Conservation (phyloP, 2,113 vertebrate genomes). For the Delphinus delphis region DNA sequence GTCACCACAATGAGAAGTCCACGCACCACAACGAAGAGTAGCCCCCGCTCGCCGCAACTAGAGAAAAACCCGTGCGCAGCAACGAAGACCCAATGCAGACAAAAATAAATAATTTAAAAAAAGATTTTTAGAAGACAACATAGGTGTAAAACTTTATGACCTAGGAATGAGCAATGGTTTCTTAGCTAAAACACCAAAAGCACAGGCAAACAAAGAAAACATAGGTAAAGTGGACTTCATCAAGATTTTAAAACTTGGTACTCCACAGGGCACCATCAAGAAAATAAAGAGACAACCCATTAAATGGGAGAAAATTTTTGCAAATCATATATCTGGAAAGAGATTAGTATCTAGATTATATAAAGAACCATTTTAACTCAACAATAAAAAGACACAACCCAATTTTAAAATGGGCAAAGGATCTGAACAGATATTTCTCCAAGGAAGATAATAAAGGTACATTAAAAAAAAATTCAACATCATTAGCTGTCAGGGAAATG, state of each 20-base stretch:
- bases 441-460: neutral
- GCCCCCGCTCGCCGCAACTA: too few species aligned
- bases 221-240: neutral
- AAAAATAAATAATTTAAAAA: too few species aligned
- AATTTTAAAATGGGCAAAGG: neutral
- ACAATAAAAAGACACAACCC: neutral
- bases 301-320: neutral
- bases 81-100: too few species aligned
- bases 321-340: neutral
- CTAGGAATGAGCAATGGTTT: neutral
- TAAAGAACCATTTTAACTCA: neutral
- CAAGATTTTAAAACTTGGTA: neutral
- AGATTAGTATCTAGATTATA: neutral
- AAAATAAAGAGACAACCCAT: neutral
- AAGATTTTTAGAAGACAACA: neutral
- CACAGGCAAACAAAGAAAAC: neutral
- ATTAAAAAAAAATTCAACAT: neutral
- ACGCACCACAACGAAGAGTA: too few species aligned
- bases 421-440: neutral
- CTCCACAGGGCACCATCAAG: neutral
- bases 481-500: neutral
- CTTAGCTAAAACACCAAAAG: neutral
- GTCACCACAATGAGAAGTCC: too few species aligned
- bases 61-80: too few species aligned
- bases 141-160: neutral